phyloP scores from a whole-genome alignment of 2,888 invertebrate species.

The Lathronympha strigana region DNA sequence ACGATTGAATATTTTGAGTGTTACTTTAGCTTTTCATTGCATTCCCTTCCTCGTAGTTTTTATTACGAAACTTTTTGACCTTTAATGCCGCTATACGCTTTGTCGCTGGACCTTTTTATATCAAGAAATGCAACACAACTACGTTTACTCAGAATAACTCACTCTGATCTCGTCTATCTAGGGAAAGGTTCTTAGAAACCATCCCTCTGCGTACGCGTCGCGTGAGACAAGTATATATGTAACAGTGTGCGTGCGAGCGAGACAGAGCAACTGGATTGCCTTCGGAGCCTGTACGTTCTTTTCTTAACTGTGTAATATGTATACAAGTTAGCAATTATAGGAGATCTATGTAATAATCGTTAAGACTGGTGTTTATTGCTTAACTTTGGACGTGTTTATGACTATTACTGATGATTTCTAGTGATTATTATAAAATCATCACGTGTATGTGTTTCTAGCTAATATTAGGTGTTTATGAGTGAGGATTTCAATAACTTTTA shows the following conservation, averaged over 20 bases:
- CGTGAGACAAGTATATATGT: conserved; percentile 47
- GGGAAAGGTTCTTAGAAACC: conserved; percentile 66
- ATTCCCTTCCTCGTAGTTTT: background rate
- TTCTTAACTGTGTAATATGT: conserved; percentile 60
- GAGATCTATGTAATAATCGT: conserved; percentile 25
- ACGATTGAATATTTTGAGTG: too few relatives aligned
- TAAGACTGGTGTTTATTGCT: conserved; percentile 23
- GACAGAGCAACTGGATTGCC: conserved; percentile 68
- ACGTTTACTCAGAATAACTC: conserved; percentile 54
- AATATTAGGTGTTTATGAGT: too few relatives aligned
- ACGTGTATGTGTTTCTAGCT: too few relatives aligned
- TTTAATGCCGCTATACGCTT: background rate
- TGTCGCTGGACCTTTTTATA: conserved; percentile 15
- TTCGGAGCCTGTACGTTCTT: conserved; percentile 63
- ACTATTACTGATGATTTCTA: background rate
- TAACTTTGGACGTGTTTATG: conserved; percentile 5
- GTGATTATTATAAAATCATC: background rate
- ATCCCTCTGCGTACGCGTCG: conserved; percentile 57
- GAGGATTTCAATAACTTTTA: too few relatives aligned
- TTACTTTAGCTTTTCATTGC: background rate
- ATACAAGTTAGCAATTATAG: conserved; percentile 49
- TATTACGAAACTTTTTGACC: background rate
- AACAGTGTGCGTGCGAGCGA: conserved; percentile 47
- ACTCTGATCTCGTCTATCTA: conserved; percentile 41
- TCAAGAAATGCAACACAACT: conserved; percentile 37